Evolutionary conservation across 2,797 vertebrate genomes (phyloP).

Genomic region (Protonibea diacanthus): DNA sequence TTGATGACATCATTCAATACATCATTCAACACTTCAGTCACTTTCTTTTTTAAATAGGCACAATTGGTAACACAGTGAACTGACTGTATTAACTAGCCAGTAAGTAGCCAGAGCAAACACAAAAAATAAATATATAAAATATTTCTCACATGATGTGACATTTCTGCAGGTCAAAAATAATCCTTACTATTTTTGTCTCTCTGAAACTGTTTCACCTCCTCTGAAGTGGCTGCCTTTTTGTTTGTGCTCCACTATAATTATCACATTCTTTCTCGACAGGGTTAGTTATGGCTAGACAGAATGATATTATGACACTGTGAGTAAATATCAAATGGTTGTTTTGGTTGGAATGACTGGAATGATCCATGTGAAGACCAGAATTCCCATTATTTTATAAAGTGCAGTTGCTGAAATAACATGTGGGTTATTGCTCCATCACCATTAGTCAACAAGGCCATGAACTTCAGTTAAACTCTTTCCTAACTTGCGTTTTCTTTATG

Average conservation of each 20-base stretch:
- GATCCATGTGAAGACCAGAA: slow-evolving; percentile 17
- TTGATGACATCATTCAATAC: slow-evolving; percentile 41
- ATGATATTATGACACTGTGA: slow-evolving; percentile 20
- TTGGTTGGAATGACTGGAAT: slow-evolving; percentile 42
- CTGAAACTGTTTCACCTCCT: neutral
- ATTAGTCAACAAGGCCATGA: slow-evolving; percentile 26
- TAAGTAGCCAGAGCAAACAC: neutral
- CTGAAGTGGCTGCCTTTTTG: neutral
- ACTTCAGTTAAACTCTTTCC: slow-evolving; percentile 32
- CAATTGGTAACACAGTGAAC: neutral
- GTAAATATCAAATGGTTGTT: slow-evolving; percentile 46
- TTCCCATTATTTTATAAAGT: slow-evolving; percentile 27
- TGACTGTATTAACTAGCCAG: neutral
- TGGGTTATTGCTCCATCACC: slow-evolving; percentile 4
- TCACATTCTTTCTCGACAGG: slow-evolving; percentile 24
- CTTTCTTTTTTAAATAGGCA: neutral
- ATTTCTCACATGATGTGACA: neutral
- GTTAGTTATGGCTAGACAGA: slow-evolving; percentile 42
- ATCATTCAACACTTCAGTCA: neutral
- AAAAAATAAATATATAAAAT: neutral
- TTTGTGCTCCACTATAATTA: slow-evolving; percentile 40
- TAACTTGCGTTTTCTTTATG: slow-evolving; percentile 9
- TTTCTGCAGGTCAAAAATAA: slow-evolving; percentile 1
- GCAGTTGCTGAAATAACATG: slow-evolving; percentile 24
- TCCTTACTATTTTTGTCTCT: slow-evolving; percentile 5